Base-by-base conservation (phyloP, 2,113 vertebrate genomes). In the Lutjanus erythropterus region DNA sequence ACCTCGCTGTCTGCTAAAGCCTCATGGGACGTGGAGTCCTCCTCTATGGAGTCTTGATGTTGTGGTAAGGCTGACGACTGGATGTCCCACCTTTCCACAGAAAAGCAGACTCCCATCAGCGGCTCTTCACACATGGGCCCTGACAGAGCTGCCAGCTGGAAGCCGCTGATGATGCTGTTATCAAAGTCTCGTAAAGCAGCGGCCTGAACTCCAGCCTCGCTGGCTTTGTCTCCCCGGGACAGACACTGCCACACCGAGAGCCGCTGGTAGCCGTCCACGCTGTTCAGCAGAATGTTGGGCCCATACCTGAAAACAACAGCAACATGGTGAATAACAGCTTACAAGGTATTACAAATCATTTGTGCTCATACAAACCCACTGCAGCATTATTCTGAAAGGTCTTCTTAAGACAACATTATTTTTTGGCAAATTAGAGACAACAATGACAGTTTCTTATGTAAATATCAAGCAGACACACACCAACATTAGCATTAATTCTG, bases 71-170 rank as follows among this genome's bases (percentile, higher is more conserved):
- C 53, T 19, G 78, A 59, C 29, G 91, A 90, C 87, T 72, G 95
- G 25, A 98, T 73, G 75, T 99, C 96, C 96, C 97, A 98, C 78
- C 91, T 96, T 90, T 98, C 98, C 68, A 99, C 90, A 0, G 94
- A 86, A 87, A 99, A 99, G 84, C 98, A 99, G 37, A 99, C 97
- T 2, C 98, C 98, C 98, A 99, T 99, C 58, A 99, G 94, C 0
- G 98, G 98, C 87, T 99, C 98, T 90, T 99, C 98, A 75, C 97
- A 99, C 97, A 99, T 96, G 47, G 98, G 98, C 31, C 98, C 98
- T 0, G 98, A 93, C 39, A 99, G 96, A 0, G 97, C 93, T 21
- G 97, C 98, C 23, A 99, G 90, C 89, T 99, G 98, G 92, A 99
- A 99, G 67, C 98, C 98, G 16, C 97, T 99, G 18, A 97, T 59